phyloP scores from a whole-genome alignment of 1,140 invertebrate species.

The Lepeophtheirus salmonis region DNA sequence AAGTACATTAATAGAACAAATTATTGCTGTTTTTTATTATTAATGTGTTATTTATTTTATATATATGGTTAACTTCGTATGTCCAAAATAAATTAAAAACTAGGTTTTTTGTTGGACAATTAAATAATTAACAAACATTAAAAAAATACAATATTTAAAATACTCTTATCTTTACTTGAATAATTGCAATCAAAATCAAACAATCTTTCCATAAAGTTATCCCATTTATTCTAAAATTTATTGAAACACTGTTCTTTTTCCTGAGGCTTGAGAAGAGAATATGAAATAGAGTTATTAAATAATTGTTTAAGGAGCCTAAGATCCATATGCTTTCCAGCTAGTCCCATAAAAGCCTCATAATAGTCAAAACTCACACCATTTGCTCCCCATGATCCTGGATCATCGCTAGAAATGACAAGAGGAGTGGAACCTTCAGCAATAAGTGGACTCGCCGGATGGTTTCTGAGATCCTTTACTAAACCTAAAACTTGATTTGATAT shows the following conservation, averaged over 20 bases:
- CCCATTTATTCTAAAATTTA: not conserved
- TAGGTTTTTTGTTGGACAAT: no score
- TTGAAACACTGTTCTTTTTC: slow-evolving; percentile 3
- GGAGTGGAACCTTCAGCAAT: slow-evolving; percentile 38
- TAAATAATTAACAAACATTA: no score
- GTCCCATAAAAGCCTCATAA: slow-evolving; percentile 57
- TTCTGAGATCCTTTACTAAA: slow-evolving; percentile 50
- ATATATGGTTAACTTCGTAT: no score
- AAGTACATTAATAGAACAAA: no score
- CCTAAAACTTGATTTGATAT: slow-evolving; percentile 48
- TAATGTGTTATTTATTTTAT: no score
- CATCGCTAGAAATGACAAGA: slow-evolving; percentile 48
- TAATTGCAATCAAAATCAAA: no score
- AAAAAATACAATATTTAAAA: no score
- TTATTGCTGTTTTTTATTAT: no score
- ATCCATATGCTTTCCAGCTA: slow-evolving; percentile 46
- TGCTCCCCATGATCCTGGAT: slow-evolving; percentile 55
- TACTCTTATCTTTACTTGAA: no score
- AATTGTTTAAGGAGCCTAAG: slow-evolving; percentile 53
- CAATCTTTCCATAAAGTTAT: no score
- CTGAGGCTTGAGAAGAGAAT: slow-evolving; percentile 20
- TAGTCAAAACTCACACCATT: slow-evolving; percentile 54
- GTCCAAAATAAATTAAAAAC: no score
- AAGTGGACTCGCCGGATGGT: slow-evolving; percentile 50
- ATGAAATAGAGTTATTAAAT: slow-evolving; percentile 55